Conservation (phyloP, 2,888 invertebrate species). For the Emmelina monodactyla region DNA sequence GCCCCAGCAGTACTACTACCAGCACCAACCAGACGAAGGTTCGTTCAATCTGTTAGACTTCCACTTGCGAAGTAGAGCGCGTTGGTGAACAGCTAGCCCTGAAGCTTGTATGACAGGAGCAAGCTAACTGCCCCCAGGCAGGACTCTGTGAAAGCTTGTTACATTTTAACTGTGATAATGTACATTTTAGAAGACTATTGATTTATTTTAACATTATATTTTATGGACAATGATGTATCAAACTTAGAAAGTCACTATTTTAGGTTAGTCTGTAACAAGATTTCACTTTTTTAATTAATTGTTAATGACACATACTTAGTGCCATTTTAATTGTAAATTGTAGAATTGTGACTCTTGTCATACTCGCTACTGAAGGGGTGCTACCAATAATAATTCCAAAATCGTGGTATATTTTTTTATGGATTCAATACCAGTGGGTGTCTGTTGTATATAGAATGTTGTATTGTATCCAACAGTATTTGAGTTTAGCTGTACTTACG, state of each 20-base stretch:
- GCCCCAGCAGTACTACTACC: conserved; percentile 64
- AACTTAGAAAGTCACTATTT: conserved; percentile 30
- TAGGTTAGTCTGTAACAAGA: conserved; percentile 66
- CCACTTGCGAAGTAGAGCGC: conserved; percentile 66
- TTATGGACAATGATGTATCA: conserved; percentile 50
- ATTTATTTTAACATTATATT: conserved; percentile 52
- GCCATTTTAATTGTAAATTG: conserved; percentile 65
- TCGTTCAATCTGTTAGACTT: conserved; percentile 68
- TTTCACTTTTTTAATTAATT: conserved; percentile 50
- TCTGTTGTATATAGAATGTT: conserved; percentile 58
- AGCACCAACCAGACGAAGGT: conserved; percentile 67
- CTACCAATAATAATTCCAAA: conserved; percentile 67
- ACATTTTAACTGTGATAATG: conserved; percentile 66
- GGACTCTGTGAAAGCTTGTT: conserved; percentile 60
- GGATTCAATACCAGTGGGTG: conserved; percentile 63
- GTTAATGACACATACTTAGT: conserved; percentile 60
- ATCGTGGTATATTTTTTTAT: conserved; percentile 64
- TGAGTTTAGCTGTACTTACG: conserved; percentile 63
- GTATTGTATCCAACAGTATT: conserved; percentile 65
- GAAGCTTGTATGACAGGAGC: conserved; percentile 69
- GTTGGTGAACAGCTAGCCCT: conserved; percentile 68
- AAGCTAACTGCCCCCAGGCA: conserved; percentile 56
- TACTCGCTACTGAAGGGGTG: conserved; percentile 68
- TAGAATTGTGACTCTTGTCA: conserved; percentile 67
- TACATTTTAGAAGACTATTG: conserved; percentile 58